phyloP scores from a whole-genome alignment of 2,888 invertebrate species.

The Empis livida region DNA sequence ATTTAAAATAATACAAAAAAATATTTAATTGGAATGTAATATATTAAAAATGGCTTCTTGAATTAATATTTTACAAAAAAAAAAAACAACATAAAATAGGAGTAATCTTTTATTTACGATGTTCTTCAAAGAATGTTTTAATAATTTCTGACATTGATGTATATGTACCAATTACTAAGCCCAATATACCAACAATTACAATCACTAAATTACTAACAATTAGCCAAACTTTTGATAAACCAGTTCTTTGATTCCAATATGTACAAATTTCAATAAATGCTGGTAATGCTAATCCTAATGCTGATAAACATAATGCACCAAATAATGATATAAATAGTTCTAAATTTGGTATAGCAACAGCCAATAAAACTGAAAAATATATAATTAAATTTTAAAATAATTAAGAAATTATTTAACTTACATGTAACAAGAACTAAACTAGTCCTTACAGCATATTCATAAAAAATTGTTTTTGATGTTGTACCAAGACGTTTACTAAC shows the following conservation, averaged over 20 bases:
- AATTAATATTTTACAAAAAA: too few species aligned
- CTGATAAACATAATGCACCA: conserved; percentile 82
- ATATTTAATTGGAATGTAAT: too few species aligned
- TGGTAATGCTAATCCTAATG: conserved; percentile 79
- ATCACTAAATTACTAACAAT: conserved; percentile 48
- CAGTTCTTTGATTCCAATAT: conserved; percentile 56
- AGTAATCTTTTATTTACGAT: too few species aligned
- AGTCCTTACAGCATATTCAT: conserved; percentile 72
- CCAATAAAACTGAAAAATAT: conserved; percentile 55
- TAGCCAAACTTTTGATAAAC: conserved; percentile 43
- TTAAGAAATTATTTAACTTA: conserved; percentile 42
- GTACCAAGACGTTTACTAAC: conserved; percentile 46
- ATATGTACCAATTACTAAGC: conserved; percentile 56
- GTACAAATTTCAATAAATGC: conserved; percentile 76
- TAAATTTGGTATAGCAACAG: conserved; percentile 72
- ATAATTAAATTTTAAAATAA: neutral
- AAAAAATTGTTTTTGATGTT: conserved; percentile 45
- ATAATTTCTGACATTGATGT: conserved; percentile 54
- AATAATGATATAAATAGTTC: conserved; percentile 68
- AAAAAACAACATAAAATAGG: too few species aligned
- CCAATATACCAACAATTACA: conserved; percentile 51
- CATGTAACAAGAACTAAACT: conserved; percentile 68
- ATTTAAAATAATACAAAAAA: too few species aligned
- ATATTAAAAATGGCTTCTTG: too few species aligned
- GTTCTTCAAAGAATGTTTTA: conserved; percentile 36